Percentiles rank a stretch among this genome's conserved stretches.
phyloP scores from a whole-genome alignment of 35 echinoderm and acorn worm species.

The Chiridota heheva region DNA sequence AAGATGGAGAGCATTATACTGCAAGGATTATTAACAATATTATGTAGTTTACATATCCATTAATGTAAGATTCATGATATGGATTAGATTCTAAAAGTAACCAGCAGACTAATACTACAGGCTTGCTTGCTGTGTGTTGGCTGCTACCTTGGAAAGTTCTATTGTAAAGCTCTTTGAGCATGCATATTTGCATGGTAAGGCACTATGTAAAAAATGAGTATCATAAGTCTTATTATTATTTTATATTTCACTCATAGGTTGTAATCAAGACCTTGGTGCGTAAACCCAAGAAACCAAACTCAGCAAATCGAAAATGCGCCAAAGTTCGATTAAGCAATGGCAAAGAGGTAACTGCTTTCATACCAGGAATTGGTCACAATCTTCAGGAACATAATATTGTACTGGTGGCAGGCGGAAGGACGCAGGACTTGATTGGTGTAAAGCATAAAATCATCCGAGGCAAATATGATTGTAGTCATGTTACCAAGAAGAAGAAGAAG shows the following conservation, averaged over 20 bases:
- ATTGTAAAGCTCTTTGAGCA: no score
- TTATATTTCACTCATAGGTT: conserved; percentile 7
- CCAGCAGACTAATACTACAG: no score
- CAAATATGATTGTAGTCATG: conserved; percentile 98
- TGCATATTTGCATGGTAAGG: no score
- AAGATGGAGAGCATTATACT: no score
- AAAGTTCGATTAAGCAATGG: conserved; percentile 88
- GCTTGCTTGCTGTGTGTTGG: no score
- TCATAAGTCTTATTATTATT: neutral
- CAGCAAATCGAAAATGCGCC: conserved; percentile 90
- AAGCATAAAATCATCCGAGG: conserved; percentile 92
- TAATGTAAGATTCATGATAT: no score
- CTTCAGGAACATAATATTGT: conserved; percentile 98
- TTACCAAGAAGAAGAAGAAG: conserved; percentile 84
- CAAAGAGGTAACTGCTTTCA: conserved; percentile 85
- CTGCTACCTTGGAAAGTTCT: no score
- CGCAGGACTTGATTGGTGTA: conserved; percentile 93
- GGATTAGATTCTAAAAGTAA: no score
- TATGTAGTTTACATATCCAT: no score
- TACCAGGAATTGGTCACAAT: conserved; percentile 91
- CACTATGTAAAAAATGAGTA: no score
- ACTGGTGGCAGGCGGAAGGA: conserved; percentile 89
- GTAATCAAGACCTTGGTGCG: conserved; percentile 79
- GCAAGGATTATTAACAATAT: no score
- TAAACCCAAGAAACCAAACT: conserved; percentile 98